Conservation (phyloP, 2,113 vertebrate genomes). For the Ondatra zibethicus region DNA sequence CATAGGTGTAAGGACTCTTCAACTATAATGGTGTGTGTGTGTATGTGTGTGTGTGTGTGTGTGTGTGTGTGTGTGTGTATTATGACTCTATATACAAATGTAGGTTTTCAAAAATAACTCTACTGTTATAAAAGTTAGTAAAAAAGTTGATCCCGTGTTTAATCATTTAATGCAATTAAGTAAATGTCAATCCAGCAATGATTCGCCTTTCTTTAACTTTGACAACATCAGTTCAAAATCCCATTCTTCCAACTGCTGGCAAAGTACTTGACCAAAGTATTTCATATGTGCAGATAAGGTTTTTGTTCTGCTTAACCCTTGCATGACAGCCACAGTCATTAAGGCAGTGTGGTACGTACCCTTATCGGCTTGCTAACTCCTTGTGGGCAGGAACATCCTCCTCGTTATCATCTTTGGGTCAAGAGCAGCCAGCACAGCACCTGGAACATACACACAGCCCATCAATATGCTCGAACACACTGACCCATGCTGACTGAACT, state of each 20-base stretch:
- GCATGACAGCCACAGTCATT: neutral
- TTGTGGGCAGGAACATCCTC: conserved; percentile 46
- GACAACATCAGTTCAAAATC: neutral
- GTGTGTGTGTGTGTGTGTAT: neutral
- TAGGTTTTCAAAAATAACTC: neutral
- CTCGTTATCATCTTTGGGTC: conserved; percentile 64
- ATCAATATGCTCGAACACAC: neutral
- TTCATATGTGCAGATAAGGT: neutral
- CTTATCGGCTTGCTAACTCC: conserved; percentile 66
- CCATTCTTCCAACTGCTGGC: neutral
- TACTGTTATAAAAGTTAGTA: neutral
- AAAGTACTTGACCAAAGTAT: neutral
- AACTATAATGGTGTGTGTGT: neutral
- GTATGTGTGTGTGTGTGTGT: neutral
- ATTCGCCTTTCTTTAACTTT: conserved; percentile 13
- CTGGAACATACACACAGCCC: conserved; percentile 35
- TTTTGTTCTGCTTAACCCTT: neutral
- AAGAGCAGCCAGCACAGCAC: conserved; percentile 60
- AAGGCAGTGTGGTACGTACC: conserved; percentile 53
- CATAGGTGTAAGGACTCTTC: neutral
- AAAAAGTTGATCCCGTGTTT: neutral
- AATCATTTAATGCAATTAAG: neutral
- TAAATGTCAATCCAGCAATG: neutral
- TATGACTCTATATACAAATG: neutral
- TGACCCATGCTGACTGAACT: neutral